These are phyloP conservation scores for Cordilura impudica DNA, from an alignment of 2,888 invertebrate genomes.

Conservation along the genomic window DNA sequence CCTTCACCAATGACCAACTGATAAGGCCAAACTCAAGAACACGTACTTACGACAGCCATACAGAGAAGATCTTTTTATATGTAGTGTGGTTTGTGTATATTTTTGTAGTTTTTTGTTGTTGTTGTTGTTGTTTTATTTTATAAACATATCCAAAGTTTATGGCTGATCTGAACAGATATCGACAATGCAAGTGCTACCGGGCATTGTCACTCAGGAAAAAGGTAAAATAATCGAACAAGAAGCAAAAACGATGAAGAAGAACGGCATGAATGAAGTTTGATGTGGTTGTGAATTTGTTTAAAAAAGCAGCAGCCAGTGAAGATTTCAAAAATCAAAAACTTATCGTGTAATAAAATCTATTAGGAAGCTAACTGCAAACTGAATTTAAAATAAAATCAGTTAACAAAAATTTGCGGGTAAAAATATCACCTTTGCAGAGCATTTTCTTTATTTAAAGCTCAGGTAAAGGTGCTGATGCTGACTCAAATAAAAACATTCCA, in stretches of 20 bases:
- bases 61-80: not conserved
- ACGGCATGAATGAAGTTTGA: slow-evolving; percentile 25
- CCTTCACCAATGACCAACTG: slow-evolving; percentile 50
- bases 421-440: too few species aligned
- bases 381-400: too few species aligned
- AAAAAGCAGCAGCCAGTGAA: slow-evolving; percentile 6
- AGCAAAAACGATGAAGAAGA: not conserved
- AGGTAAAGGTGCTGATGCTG: too few species aligned
- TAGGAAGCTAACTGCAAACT: not conserved
- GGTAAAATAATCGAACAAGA: not conserved
- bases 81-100: slow-evolving; percentile 11
- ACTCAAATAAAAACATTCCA: not conserved
- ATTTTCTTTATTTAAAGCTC: too few species aligned
- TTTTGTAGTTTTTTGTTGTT: slow-evolving; percentile 11
- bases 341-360: slow-evolving; percentile 41
- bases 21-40: slow-evolving; percentile 32
- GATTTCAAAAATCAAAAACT: not conserved
- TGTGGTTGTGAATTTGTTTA: slow-evolving; percentile 36
- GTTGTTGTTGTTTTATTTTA: slow-evolving; percentile 42
- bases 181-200: slow-evolving; percentile 78
- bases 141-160: slow-evolving; percentile 74
- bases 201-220: slow-evolving; percentile 69
- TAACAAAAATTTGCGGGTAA: too few species aligned
- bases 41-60: not conserved
- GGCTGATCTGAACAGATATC: slow-evolving; percentile 77